phyloP scores from a whole-genome alignment of 2,888 invertebrate species.

The Agrotis puta region DNA sequence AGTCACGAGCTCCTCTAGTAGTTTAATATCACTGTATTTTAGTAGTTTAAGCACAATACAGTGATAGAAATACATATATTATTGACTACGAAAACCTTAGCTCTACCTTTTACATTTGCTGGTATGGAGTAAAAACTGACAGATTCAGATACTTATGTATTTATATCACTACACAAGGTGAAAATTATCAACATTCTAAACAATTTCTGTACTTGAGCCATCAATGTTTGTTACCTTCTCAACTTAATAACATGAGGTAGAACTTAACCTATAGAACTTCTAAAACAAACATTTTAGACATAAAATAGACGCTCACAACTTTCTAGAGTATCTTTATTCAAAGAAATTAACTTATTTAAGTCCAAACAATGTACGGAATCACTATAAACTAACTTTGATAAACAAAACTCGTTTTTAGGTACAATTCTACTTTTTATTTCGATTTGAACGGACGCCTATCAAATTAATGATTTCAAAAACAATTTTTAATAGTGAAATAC shows the following conservation, averaged over 20 bases:
- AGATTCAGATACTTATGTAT: no score
- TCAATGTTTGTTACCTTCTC: slow-evolving; percentile 1
- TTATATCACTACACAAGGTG: not conserved
- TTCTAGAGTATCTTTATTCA: not conserved
- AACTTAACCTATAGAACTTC: slow-evolving; percentile 39
- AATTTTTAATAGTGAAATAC: slow-evolving; percentile 35
- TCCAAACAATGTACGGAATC: not conserved
- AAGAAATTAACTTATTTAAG: not conserved
- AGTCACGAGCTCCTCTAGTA: no score
- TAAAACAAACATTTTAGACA: slow-evolving; percentile 6
- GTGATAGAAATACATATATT: no score
- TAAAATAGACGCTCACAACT: not conserved
- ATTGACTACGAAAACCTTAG: no score
- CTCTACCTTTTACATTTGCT: no score
- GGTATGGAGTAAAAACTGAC: no score
- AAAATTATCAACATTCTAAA: slow-evolving; percentile 15
- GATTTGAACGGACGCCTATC: not conserved
- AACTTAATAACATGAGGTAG: slow-evolving; percentile 1
- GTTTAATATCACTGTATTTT: no score
- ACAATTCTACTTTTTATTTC: slow-evolving; percentile 5
- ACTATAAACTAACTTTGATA: not conserved
- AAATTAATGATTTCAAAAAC: slow-evolving; percentile 5
- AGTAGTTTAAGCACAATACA: no score
- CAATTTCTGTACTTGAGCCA: slow-evolving; percentile 1
- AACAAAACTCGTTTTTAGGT: not conserved